A percentile compares a stretch with the other conserved stretches of the same genome.
Evolutionary conservation across 2,888 invertebrate genomes (phyloP).

Genomic region (Aspidapion aeneum): DNA sequence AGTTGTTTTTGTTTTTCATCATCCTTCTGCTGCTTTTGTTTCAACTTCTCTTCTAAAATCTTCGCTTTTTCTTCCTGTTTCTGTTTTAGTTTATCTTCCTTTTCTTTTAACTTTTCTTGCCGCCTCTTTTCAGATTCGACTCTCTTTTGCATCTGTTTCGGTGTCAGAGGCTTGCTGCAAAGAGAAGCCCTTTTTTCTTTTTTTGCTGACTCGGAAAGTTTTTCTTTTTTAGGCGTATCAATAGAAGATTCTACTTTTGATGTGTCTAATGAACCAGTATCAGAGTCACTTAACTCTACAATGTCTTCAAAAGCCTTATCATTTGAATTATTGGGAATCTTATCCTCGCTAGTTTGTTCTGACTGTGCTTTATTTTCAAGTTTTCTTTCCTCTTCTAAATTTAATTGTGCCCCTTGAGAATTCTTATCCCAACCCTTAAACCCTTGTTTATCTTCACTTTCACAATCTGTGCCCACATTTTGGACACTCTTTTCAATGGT

Average conservation of each 20-base stretch:
- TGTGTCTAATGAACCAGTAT: not conserved
- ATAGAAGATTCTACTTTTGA: not conserved
- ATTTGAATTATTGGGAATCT: not conserved
- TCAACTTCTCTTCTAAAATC: constrained; percentile 35
- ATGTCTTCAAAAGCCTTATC: not conserved
- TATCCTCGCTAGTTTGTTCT: not conserved
- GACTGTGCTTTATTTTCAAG: no score
- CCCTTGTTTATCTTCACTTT: no score
- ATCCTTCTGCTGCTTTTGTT: constrained; percentile 31
- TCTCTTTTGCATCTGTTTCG: constrained; percentile 52
- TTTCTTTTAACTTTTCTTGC: constrained; percentile 46
- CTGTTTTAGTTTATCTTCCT: constrained; percentile 45
- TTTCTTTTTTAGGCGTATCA: not conserved
- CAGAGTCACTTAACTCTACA: not conserved
- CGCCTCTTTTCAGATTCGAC: constrained; percentile 37
- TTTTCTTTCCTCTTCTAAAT: no score
- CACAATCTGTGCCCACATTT: no score
- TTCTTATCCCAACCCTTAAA: no score
- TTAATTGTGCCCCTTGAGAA: no score
- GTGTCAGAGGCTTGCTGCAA: constrained; percentile 39
- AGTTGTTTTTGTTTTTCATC: constrained; percentile 45
- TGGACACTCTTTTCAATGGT: no score
- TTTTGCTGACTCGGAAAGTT: not conserved
- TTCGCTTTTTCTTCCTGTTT: constrained; percentile 37
- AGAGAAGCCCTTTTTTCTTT: constrained; percentile 24